Percentiles rank a stretch among this genome's conserved stretches.
phyloP scores from a whole-genome alignment of 2,113 vertebrate species.

The Xiphorhynchus elegans region DNA sequence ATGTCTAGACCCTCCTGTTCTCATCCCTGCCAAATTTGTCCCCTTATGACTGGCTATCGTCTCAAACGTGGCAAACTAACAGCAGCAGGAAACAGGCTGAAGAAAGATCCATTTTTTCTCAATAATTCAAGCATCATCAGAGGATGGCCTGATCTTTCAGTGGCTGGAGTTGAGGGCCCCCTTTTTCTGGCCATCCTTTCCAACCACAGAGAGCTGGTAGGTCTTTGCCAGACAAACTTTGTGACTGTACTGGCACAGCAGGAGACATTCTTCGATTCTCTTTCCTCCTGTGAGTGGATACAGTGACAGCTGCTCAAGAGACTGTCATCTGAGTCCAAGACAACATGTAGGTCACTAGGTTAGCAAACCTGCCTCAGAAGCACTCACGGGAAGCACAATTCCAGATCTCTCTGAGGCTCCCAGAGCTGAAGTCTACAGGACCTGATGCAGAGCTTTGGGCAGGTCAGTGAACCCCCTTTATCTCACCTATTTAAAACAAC shows the following conservation, averaged over 20 bases:
- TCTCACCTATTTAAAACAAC: background rate
- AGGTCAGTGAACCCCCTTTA: background rate
- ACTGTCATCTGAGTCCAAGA: background rate
- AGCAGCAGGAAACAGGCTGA: background rate
- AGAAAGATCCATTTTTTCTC: background rate
- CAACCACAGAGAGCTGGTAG: background rate
- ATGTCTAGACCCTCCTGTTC: slow-evolving; percentile 15
- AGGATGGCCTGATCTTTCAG: background rate
- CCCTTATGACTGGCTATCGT: background rate
- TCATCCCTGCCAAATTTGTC: background rate
- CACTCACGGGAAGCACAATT: fast-evolving
- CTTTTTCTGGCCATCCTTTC: background rate
- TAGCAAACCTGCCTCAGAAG: background rate
- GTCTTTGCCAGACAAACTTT: background rate
- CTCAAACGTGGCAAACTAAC: background rate
- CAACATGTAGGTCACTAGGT: slow-evolving; percentile 8
- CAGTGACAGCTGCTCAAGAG: background rate
- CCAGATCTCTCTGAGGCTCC: background rate
- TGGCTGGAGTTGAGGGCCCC: background rate
- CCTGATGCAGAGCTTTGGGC: background rate
- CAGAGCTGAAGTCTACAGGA: background rate
- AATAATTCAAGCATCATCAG: background rate
- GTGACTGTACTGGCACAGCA: background rate
- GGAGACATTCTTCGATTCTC: background rate
- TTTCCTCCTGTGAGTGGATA: background rate